Evolutionary conservation across 2,888 invertebrate genomes (phyloP), one percentile per base, ranked within the genome.

Genomic region (Chloromyia formosa): DNA sequence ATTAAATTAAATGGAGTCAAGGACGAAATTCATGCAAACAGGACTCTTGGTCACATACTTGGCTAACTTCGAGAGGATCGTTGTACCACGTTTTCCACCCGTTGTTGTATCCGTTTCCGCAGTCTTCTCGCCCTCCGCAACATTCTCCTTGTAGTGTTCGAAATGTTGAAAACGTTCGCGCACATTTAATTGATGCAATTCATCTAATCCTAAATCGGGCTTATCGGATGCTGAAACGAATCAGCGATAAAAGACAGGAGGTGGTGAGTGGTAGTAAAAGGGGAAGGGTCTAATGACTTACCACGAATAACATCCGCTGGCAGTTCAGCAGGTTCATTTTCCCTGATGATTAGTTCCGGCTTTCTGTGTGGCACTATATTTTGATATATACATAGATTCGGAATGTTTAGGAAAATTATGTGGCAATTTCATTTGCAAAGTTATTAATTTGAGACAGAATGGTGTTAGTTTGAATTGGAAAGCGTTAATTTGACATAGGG

Each of bases 221-320:
- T 94, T 94, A 85, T 94, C 93, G 74, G 94, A 94, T 53, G 94
- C 94, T 94, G 40, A 35, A 20, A 14, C 16, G 18, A 9, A 14
- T 62, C 16, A 27, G 40, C 12, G 3, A 5, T 62, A 18, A 18
- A 64, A 66, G 14, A 75, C 10, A 45, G 23, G 12, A n/a, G n/a
- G n/a, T 12, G 23, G 74, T 56, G 12, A 75, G 64, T n/a, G 62
- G 12, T 27, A 14, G 49, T 3, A 49, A 12, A 3, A 12, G 4
- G 2, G 2, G 2, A 49, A 42, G 42, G 42, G 42, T 42, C 42
- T 42, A 27, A 35, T n/a, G n/a, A 66, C 27, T 35, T 77, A 84
- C 84, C 83, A 91, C 96, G 91, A 80, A 94, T 93, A 82, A 97
- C 96, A 87, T 94, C 96, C 81, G 95, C 94, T 78, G 96, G 96